Evolutionary conservation across 1,140 invertebrate genomes (phyloP), one percentile per base, ranked within the genome.

Genomic region (Augochlora pura): DNA sequence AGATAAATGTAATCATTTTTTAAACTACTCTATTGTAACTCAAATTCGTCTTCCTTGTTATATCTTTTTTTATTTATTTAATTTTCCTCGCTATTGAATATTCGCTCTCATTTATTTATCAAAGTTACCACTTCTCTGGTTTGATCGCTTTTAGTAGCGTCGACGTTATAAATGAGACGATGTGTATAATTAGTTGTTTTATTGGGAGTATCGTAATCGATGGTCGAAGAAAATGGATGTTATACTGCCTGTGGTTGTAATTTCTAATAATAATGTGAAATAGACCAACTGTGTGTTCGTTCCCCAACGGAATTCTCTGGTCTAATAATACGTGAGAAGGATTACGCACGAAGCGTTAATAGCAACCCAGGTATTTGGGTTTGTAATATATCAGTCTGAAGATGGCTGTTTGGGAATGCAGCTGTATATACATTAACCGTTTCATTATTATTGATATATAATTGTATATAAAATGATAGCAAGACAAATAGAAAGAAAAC

Each of bases 331-430:
- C 42, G 32, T 9, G 64, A 46, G 38, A 23, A 63, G 60, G 38
- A 46, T 66, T 66, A 66, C 64, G 38, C 38, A 32, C 21, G 39
- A 14, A 49, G 39, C 21, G 42, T 38, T 66, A 66, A 66, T 49
- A 25, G 64, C 64, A 66, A 66, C 39, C 18, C 64, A 46, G 38
- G 32, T 39, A 38, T 66, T 66, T 23, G 64, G 38, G 21, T 66
- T 25, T 21, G 64, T 39, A n/a, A 46, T 66, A 66, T 46, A 23
- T 66, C 64, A 39, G 38, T 10, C 21, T 18, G 14, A 32, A 46
- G 42, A 66, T 66, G 10, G 64, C 5, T 18, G 64, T n/a, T 21
- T 32, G 16, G 7, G 42, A 23, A 23, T 9, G 39, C 23, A 23
- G 39, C 21, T 38, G 21, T 10, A 32, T 2, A 39, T 46, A n/a